A percentile compares a stretch with the other conserved stretches of the same genome.
Evolutionary conservation across 53 echinoderm and acorn worm genomes (phyloP).

Genomic region (Stichopus horrens): DNA sequence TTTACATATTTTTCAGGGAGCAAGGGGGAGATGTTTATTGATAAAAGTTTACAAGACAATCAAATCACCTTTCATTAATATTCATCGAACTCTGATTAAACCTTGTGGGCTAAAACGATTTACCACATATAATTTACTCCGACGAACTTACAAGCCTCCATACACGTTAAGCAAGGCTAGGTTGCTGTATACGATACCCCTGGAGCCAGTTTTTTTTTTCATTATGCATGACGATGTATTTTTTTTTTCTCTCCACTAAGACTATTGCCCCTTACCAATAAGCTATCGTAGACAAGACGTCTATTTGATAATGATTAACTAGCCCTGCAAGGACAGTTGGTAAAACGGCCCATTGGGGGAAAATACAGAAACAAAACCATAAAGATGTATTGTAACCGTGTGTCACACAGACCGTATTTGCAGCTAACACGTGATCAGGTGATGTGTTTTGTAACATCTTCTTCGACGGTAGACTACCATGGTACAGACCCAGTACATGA

Average conservation of each 20-base stretch:
- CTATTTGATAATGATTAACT: neutral
- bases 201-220: too few species aligned
- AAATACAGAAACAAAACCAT: neutral
- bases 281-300: conserved; percentile 3
- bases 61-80: too few species aligned
- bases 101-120: too few species aligned
- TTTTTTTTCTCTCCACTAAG: neutral
- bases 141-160: neutral
- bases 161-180: neutral
- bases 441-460: neutral
- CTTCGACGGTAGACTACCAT: neutral
- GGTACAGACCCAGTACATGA: too few species aligned
- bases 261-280: conserved; percentile 1
- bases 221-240: too few species aligned
- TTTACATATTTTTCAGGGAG: too few species aligned
- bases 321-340: neutral
- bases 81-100: too few species aligned
- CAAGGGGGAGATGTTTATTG: too few species aligned
- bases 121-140: too few species aligned
- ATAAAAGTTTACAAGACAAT: too few species aligned
- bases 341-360: neutral
- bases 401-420: conserved; percentile 6
- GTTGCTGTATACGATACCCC: too few species aligned
- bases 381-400: neutral
- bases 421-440: neutral